Base-by-base conservation (phyloP, 2,113 vertebrate genomes). In the Tupaia chinensis region DNA sequence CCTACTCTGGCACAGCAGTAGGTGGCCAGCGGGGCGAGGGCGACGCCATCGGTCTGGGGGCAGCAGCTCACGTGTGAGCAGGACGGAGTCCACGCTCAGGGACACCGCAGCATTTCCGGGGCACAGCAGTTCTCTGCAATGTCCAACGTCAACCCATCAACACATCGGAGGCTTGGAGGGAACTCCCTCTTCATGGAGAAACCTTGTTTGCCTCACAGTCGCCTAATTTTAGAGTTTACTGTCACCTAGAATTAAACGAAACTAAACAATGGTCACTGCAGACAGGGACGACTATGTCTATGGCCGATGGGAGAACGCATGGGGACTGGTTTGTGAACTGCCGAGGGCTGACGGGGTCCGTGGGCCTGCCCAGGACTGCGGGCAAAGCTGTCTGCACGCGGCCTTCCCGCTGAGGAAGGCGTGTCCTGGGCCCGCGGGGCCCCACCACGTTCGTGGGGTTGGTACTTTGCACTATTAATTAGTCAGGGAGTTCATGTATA, bases 91-190 rank as follows among this genome's bases (percentile, higher is more conserved):
- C 22, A 4, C 22, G 19, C 2, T 16, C 44, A 32, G 3, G 29
- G 79, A 81, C 79, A 63, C 23, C 23, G 29, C 12, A 1, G 8
- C 8, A 8, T 9, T 5, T 20, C 15, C 14, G 4, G 16, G 34
- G 13, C 19, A 22, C 17, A 58, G 27, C 1, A 12, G 8, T 7
- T 19, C 6, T 81, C 60, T 34, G 15, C 9, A 10, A 27, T 44
- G 44, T 44, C 27, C 68, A 25, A 5, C 44, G 3, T 72, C 3
- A 19, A 12, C 1, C 44, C 44, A 13, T 13, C 34, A 1, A 23
- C 0, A 4, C 54, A 20, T 73, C 13, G 0, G 1, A 8, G 12
- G 6, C 25, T 20, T 29, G 3, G 27, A 54, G 14, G 34, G 16
- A 34, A 63, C 13, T 9, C 34, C 13, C 14, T 23, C 29, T 81